Percentiles rank a stretch among this genome's conserved stretches.
Evolutionary conservation across 2,113 vertebrate species (phyloP).

Genomic region (Spheniscus mendiculus): DNA sequence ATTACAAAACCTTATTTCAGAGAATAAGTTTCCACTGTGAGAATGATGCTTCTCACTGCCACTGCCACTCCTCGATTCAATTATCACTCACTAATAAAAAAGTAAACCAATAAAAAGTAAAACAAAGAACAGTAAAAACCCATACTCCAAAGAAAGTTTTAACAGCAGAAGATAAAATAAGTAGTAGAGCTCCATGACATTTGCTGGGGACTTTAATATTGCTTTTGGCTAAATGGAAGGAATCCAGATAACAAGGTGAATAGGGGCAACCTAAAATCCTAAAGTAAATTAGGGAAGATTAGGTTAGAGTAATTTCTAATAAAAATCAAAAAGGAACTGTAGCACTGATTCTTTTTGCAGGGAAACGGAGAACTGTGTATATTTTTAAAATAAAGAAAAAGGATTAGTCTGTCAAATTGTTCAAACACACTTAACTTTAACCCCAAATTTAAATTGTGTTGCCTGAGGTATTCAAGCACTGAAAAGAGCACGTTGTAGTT

Average conservation of each 20-base stretch:
- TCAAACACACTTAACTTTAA: neutral
- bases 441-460: neutral
- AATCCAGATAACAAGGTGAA: neutral
- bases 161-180: neutral
- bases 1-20: neutral
- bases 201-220: neutral
- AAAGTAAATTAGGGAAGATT: neutral
- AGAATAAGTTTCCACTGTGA: neutral
- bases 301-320: neutral
- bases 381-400: neutral
- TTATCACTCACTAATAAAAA: neutral
- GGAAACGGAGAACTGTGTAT: fast-evolving
- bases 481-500: neutral
- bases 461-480: neutral
- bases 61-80: neutral
- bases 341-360: neutral
- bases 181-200: neutral
- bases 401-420: neutral
- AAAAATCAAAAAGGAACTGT: neutral
- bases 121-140: neutral
- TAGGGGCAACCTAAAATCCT: neutral
- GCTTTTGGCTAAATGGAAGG: neutral
- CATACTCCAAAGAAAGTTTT: neutral
- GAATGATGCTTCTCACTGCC: neutral
- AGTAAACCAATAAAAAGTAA: neutral